Evolutionary conservation across 2,113 vertebrate species (phyloP).

Genomic region (Athene cunicularia): DNA sequence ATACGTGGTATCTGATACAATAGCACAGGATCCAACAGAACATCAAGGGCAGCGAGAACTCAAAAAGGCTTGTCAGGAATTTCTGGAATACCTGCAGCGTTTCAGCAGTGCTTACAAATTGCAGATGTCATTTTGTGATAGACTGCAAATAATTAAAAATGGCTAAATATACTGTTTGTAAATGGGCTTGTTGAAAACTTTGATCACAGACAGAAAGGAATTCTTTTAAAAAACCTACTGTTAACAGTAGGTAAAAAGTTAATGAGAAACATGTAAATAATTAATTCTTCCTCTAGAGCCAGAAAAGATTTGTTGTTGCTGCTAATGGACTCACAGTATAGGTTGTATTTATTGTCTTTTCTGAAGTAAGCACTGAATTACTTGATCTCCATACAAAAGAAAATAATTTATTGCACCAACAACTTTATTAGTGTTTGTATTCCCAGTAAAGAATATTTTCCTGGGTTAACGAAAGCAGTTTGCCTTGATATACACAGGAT

Average conservation of each 20-base stretch:
- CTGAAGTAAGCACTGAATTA: neutral
- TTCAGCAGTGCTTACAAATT: constrained; percentile 30
- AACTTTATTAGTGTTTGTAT: neutral
- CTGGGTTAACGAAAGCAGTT: neutral
- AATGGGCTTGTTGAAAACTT: constrained; percentile 55
- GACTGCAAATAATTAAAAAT: constrained; percentile 52
- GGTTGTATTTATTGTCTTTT: neutral
- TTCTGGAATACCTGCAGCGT: constrained; percentile 17
- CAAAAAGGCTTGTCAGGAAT: neutral
- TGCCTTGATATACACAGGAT: neutral
- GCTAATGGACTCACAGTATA: constrained; percentile 26
- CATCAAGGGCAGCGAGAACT: neutral
- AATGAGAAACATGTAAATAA: constrained; percentile 69
- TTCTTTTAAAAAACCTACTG: constrained; percentile 49
- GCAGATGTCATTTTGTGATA: constrained; percentile 35
- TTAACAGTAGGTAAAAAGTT: constrained; percentile 65
- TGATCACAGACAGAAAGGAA: constrained; percentile 38
- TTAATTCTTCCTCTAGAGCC: constrained; percentile 52
- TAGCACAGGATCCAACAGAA: neutral
- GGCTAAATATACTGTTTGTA: constrained; percentile 19
- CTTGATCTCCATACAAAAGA: neutral
- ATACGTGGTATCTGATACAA: fast-evolving
- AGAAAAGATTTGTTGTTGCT: constrained; percentile 41
- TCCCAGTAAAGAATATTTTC: neutral
- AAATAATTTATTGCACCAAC: neutral